Conservation (phyloP, 2,113 vertebrate species). For the Heptranchias perlo region DNA sequence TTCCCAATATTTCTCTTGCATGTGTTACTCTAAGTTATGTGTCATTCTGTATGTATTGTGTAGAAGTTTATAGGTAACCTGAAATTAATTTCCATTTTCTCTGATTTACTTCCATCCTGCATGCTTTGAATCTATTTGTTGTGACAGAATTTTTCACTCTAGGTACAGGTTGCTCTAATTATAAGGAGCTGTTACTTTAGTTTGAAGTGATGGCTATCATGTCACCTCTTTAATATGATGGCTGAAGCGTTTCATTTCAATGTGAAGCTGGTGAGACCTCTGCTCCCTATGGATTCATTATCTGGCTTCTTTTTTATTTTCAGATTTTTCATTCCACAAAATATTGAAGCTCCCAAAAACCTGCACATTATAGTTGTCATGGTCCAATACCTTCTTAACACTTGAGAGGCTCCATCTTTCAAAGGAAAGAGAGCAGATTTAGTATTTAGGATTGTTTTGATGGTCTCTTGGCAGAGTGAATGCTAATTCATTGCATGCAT, state of each 20-base stretch:
- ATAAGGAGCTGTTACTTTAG: background rate
- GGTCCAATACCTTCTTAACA: background rate
- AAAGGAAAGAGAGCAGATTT: background rate
- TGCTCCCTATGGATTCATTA: conserved; percentile 19
- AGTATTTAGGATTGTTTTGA: conserved; percentile 23
- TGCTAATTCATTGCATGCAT: conserved; percentile 18
- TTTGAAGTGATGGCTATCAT: background rate
- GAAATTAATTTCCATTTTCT: background rate
- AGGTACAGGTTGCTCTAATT: background rate
- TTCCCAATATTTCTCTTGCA: background rate
- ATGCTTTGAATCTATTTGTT: background rate
- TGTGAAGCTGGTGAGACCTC: background rate
- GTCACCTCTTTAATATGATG: background rate
- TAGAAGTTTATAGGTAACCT: background rate
- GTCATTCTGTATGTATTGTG: background rate
- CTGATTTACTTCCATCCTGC: background rate
- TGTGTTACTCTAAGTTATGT: background rate
- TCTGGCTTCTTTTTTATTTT: background rate
- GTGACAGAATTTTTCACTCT: background rate
- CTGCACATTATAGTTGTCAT: background rate
- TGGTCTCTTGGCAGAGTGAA: conserved; percentile 3
- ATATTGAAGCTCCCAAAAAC: conserved; percentile 4
- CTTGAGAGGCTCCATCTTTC: conserved; percentile 20
- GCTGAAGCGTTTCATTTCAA: background rate
- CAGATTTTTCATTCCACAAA: background rate